Percentiles rank a stretch among this genome's conserved stretches.
These are phyloP conservation scores for Pyralis farinalis DNA, from an alignment of 2,888 invertebrate species.

Conservation along the genomic window DNA sequence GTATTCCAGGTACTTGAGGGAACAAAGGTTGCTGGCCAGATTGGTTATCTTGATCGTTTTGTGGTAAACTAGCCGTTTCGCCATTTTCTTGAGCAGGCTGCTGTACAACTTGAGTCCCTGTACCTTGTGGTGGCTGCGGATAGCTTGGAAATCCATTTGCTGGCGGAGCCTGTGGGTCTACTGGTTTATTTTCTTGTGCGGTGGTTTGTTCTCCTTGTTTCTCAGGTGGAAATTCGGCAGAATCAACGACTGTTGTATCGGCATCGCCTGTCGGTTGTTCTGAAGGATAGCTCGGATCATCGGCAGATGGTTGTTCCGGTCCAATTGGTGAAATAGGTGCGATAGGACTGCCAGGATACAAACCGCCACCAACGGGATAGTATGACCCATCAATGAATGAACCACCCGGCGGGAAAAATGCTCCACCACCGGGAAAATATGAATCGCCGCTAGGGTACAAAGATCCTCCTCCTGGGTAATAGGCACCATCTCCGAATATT, in stretches of 20 bases:
- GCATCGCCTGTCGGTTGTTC: slow-evolving; percentile 42
- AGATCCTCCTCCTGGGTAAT: background rate
- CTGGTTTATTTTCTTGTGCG: slow-evolving; percentile 27
- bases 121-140: slow-evolving; percentile 15
- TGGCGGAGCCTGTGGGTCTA: slow-evolving; percentile 28
- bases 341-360: slow-evolving; percentile 8
- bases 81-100: slow-evolving; percentile 1
- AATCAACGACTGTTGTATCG: slow-evolving; percentile 63
- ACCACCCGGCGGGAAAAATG: slow-evolving; percentile 16
- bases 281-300: too few species aligned
- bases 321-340: slow-evolving; percentile 5
- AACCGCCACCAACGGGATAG: slow-evolving; percentile 6
- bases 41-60: slow-evolving; percentile 2
- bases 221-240: slow-evolving; percentile 47
- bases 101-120: slow-evolving; percentile 5
- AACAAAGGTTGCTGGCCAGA: slow-evolving; percentile 22
- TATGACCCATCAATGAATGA: slow-evolving; percentile 9
- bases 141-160: slow-evolving; percentile 28
- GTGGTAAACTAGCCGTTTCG: slow-evolving; percentile 11
- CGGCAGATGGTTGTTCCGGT: slow-evolving; percentile 17
- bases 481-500: slow-evolving; percentile 3
- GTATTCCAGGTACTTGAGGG: slow-evolving; percentile 30
- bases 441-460: slow-evolving; percentile 9
- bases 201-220: slow-evolving; percentile 26
- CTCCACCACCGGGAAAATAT: slow-evolving; percentile 5